Conservation (phyloP, 1,140 invertebrate species). For the Holcopasites calliopsidis region DNA sequence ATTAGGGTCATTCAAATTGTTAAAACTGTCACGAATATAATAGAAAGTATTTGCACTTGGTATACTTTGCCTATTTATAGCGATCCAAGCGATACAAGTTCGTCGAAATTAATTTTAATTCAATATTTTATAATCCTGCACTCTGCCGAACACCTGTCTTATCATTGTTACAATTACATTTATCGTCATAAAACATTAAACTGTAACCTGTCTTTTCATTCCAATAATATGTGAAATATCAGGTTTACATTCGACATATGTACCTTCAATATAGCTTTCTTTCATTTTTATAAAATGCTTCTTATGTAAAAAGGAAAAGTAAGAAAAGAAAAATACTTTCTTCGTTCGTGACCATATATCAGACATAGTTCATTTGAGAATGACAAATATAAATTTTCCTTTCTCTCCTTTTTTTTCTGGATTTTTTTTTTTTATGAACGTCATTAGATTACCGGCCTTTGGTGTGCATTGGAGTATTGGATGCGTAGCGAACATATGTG, state of each 20-base stretch:
- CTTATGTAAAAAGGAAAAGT: neutral
- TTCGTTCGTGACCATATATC: neutral
- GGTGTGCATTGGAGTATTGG: slow-evolving; percentile 55
- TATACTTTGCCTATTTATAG: no score
- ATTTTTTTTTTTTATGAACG: slow-evolving; percentile 7
- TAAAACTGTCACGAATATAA: neutral
- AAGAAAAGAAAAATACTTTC: neutral
- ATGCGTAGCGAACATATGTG: slow-evolving; percentile 55
- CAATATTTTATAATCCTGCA: no score
- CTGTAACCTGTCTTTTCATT: neutral
- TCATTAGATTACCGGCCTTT: slow-evolving; percentile 44
- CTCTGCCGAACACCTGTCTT: no score
- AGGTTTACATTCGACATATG: neutral
- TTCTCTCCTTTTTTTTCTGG: neutral
- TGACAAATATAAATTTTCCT: no score
- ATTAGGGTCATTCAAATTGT: no score
- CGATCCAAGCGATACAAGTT: no score
- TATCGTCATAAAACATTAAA: no score
- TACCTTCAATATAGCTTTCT: neutral
- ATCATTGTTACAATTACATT: no score
- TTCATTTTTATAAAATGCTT: slow-evolving; percentile 23
- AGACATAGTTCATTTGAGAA: neutral
- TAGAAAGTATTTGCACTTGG: neutral
- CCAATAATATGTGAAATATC: neutral
- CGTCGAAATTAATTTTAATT: no score